phyloP scores from a whole-genome alignment of 2,888 invertebrate species.

The Pachycephus smyrnensis region DNA sequence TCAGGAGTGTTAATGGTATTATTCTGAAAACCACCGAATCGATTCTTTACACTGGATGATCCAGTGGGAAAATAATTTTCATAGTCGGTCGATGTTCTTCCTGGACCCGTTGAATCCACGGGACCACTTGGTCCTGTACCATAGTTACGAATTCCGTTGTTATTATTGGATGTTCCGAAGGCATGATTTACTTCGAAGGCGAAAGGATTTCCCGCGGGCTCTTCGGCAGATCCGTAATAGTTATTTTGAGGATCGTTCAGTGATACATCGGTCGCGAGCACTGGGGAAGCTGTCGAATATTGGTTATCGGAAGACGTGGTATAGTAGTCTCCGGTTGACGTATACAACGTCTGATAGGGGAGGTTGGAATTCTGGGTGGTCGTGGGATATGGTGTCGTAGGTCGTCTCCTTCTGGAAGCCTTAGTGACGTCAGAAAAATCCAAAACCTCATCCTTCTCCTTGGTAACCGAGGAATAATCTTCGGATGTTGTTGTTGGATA shows the following conservation, averaged over 20 bases:
- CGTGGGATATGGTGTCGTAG: slow-evolving; percentile 49
- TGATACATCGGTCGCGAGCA: slow-evolving; percentile 28
- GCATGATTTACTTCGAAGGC: slow-evolving; percentile 67
- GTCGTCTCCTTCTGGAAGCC: slow-evolving; percentile 48
- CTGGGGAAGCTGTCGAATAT: slow-evolving; percentile 34
- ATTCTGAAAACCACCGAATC: slow-evolving; percentile 65
- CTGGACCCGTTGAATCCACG: slow-evolving; percentile 29
- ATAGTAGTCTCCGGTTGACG: slow-evolving; percentile 40
- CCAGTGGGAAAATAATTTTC: slow-evolving; percentile 59
- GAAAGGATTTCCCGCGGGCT: slow-evolving; percentile 47
- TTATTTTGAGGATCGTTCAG: slow-evolving; percentile 33
- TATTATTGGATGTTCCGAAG: slow-evolving; percentile 47
- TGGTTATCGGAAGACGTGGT: slow-evolving; percentile 33
- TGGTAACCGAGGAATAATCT: slow-evolving; percentile 72
- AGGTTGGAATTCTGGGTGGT: slow-evolving; percentile 34
- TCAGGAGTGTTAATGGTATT: slow-evolving; percentile 63
- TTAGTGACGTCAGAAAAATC: slow-evolving; percentile 80
- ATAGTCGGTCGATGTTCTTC: slow-evolving; percentile 40
- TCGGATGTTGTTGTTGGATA: slow-evolving; percentile 64
- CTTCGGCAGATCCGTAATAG: slow-evolving; percentile 15
- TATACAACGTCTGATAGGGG: slow-evolving; percentile 39
- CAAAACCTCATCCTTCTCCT: slow-evolving; percentile 81
- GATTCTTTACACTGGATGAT: slow-evolving; percentile 42
- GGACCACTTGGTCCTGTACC: slow-evolving; percentile 24
- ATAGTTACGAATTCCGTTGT: neutral